Evolutionary conservation across 2,113 vertebrate genomes (phyloP).

Genomic region (Xenus cinereus): DNA sequence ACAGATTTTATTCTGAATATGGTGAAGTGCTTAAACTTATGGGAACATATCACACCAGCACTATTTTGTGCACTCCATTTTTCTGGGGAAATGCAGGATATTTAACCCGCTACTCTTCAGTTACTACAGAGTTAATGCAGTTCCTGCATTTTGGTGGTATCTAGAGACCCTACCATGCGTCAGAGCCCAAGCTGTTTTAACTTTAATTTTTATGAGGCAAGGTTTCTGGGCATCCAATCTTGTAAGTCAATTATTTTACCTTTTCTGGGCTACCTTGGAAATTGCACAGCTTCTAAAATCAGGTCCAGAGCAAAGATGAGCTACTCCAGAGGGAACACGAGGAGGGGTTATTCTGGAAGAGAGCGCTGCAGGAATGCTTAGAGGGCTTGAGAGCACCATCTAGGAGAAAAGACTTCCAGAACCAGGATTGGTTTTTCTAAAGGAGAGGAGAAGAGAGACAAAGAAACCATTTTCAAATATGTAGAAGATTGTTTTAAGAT

Average conservation of each 20-base stretch:
- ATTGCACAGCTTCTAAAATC: not conserved
- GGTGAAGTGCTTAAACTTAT: not conserved
- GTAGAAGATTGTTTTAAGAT: not conserved
- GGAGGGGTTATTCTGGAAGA: not conserved
- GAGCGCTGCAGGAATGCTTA: not conserved
- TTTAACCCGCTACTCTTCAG: not conserved
- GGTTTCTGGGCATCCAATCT: not conserved
- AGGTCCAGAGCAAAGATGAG: not conserved
- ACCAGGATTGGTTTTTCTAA: not conserved
- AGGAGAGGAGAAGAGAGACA: not conserved
- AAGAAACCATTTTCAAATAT: not conserved
- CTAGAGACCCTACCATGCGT: not conserved
- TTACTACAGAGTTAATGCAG: not conserved
- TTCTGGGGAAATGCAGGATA: not conserved
- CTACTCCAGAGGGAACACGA: not conserved
- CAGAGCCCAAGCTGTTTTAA: not conserved
- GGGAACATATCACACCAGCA: not conserved
- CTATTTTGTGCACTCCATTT: not conserved
- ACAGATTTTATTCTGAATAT: constrained; percentile 8
- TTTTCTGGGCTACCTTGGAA: not conserved
- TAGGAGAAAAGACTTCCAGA: not conserved
- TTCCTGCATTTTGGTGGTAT: not conserved
- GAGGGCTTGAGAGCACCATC: not conserved
- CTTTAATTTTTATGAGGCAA: not conserved
- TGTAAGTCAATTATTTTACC: not conserved